These are phyloP conservation scores for Mycalesis mineus DNA, from an alignment of 2,888 invertebrate genomes.

Conservation along the genomic window DNA sequence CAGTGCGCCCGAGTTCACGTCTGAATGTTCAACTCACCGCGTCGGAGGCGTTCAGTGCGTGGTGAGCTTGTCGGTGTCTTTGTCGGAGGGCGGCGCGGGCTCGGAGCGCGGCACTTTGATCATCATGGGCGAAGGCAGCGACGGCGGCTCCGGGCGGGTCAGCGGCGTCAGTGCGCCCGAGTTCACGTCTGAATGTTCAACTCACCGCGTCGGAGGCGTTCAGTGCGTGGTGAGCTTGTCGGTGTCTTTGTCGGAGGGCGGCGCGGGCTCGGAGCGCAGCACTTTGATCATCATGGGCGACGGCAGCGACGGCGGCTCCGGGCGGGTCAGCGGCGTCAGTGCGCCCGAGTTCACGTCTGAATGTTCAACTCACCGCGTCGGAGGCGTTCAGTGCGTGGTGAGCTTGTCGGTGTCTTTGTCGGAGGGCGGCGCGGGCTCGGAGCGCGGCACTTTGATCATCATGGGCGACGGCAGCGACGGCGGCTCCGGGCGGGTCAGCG, in stretches of 20 bases:
- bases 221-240: constrained; percentile 54
- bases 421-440: constrained; percentile 58
- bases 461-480: constrained; percentile 41
- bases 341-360: too few species aligned
- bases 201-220: constrained; percentile 27
- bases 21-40: too few species aligned
- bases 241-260: constrained; percentile 64
- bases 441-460: constrained; percentile 38
- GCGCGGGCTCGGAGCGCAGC: constrained; percentile 50
- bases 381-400: constrained; percentile 38
- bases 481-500: too few species aligned
- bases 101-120: constrained; percentile 38
- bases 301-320: constrained; percentile 46
- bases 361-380: constrained; percentile 23
- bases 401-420: constrained; percentile 67
- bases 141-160: constrained; percentile 51
- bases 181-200: too few species aligned
- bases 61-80: constrained; percentile 65
- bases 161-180: constrained; percentile 78
- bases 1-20: too few species aligned
- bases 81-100: constrained; percentile 64
- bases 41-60: constrained; percentile 28
- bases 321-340: constrained; percentile 54
- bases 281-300: constrained; percentile 43
- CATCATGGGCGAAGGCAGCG: constrained; percentile 42